phyloP scores from a whole-genome alignment of 2,797 vertebrate species.

The Pteronotus mesoamericanus region DNA sequence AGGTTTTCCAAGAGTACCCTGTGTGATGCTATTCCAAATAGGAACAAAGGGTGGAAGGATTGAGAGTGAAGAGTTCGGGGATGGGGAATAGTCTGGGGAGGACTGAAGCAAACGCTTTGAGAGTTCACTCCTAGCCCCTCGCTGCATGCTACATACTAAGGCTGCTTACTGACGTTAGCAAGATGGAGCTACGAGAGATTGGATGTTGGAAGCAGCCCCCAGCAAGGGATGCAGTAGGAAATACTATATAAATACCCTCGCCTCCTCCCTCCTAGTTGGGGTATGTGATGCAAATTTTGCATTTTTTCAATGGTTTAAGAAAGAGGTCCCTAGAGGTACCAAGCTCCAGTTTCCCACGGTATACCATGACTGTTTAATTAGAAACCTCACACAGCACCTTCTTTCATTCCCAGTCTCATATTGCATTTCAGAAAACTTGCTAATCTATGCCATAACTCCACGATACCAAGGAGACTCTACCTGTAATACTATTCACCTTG shows the following conservation, averaged over 20 bases:
- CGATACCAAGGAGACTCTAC: background rate
- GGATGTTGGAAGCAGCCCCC: background rate
- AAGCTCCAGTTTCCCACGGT: background rate
- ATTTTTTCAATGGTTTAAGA: background rate
- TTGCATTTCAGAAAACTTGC: background rate
- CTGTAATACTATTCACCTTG: background rate
- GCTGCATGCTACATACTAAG: no score
- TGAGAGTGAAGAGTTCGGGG: background rate
- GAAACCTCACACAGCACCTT: background rate
- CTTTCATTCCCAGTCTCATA: background rate
- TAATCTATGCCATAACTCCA: background rate
- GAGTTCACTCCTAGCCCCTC: background rate
- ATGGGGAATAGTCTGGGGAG: background rate
- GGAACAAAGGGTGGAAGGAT: background rate
- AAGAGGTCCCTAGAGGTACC: background rate
- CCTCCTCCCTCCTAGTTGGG: background rate
- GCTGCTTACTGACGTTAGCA: background rate
- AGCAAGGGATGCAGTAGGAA: background rate
- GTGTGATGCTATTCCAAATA: background rate
- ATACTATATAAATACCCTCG: background rate
- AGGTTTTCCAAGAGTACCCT: background rate
- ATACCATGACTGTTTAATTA: background rate
- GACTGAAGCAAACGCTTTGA: background rate
- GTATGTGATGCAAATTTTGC: background rate
- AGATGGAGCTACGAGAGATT: background rate